Base-by-base conservation (phyloP, 2,888 invertebrate genomes). In the Alsophila aescularia region DNA sequence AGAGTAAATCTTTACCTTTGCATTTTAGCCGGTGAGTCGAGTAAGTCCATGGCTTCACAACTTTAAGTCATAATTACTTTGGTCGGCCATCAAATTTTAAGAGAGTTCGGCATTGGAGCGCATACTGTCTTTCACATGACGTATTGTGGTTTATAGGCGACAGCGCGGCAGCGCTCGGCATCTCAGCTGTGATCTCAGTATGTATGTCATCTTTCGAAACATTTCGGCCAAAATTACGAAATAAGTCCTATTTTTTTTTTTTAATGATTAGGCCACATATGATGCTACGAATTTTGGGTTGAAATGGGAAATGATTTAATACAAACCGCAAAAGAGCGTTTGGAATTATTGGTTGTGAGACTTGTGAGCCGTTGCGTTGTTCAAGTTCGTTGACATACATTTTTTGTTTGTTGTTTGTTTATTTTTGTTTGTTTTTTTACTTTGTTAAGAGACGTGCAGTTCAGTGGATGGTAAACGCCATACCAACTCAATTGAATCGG, bases 281-380 rank as follows among this genome's bases (percentile, higher is more conserved):
- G 31, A 39, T 44, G 37, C 16, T 27, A 45, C 32, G 21, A 16
- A 44, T 34, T 21, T 34, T 14, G 40, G 36, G 45, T 29, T 37
- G 10, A 18, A 24, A 44, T 8, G 6, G 12, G 39, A 40, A 40
- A 48, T 48, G 48, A 32, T 48, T 40, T 40, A 37, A 51, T 51
- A 44, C 16, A 43, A 53, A 51, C 51, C 43, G 43, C 51, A 44
- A 31, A 32, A 32, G 27, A 2, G n/a, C 13, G 18, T 42, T 67
- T 67, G 62, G 70, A 74, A 74, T 73, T 73, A 73, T 48, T 62
- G 49, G 67, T 67, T 62, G n/a, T n/a, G 44, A 18, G 18, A 18
- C 18, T n/a, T 7, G 21, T 18, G 18, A 10, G 9, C 35, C 9
- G 14, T 14, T 18, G 13, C n/a, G 13, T 32, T 5, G 27, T 6